phyloP scores from a whole-genome alignment of 1,140 invertebrate genomes.

The Lordiphosa stackelbergi region DNA sequence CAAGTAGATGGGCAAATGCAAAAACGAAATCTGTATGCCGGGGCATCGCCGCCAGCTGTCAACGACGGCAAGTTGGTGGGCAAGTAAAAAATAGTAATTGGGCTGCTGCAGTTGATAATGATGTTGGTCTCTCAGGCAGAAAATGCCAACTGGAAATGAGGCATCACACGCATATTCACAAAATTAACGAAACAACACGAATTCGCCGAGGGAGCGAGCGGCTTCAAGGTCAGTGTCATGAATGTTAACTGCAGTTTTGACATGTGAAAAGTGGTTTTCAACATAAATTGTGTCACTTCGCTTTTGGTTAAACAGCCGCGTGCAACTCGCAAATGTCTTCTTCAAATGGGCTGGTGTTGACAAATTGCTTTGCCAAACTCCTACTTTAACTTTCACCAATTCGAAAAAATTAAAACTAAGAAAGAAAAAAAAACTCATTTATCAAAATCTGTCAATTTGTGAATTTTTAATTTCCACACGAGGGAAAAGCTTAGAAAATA shows the following conservation, averaged over 20 bases:
- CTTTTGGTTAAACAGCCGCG: slow-evolving; percentile 50
- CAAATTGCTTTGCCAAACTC: slow-evolving; percentile 49
- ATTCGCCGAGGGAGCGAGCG: slow-evolving; percentile 5
- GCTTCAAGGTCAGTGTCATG: slow-evolving; percentile 60
- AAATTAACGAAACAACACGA: slow-evolving; percentile 26
- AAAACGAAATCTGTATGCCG: slow-evolving; percentile 15
- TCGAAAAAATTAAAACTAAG: slow-evolving; percentile 4
- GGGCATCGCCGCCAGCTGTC: slow-evolving; percentile 19
- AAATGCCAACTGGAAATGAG: slow-evolving; percentile 72
- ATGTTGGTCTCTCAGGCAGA: slow-evolving; percentile 19
- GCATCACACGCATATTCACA: slow-evolving; percentile 45
- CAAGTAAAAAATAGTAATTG: slow-evolving; percentile 23
- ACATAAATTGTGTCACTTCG: slow-evolving; percentile 66
- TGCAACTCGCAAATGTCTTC: slow-evolving; percentile 50
- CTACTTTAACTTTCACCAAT: slow-evolving; percentile 5
- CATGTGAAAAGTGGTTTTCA: slow-evolving; percentile 59
- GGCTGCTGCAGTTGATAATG: too few species aligned
- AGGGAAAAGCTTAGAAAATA: slow-evolving; percentile 29
- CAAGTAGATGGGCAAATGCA: too few species aligned
- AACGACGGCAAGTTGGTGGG: slow-evolving; percentile 15
- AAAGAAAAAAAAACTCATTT: slow-evolving; percentile 34
- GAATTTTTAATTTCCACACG: slow-evolving; percentile 40
- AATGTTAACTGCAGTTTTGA: slow-evolving; percentile 24
- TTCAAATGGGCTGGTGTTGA: slow-evolving; percentile 59
- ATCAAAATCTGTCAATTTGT: slow-evolving; percentile 70